Evolutionary conservation across 2,888 invertebrate genomes (phyloP).

Genomic region (Epinotia bilunana): DNA sequence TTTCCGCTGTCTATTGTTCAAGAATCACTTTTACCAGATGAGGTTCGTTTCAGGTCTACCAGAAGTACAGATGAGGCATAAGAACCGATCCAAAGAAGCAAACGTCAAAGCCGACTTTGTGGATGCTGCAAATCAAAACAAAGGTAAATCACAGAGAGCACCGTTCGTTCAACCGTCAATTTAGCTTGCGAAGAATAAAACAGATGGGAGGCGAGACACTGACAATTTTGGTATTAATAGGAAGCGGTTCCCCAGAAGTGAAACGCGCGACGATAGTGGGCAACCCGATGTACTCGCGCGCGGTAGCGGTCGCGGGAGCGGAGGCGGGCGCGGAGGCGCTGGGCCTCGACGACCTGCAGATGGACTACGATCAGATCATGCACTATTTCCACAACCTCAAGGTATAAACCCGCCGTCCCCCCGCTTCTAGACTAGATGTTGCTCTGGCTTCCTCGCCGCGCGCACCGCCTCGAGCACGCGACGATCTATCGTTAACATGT

Average conservation of each 20-base stretch:
- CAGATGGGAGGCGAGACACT: neutral
- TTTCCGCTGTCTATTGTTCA: neutral
- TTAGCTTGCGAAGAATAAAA: conserved; percentile 15
- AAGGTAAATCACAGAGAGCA: conserved; percentile 62
- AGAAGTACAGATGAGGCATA: conserved; percentile 80
- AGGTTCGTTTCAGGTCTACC: conserved; percentile 70
- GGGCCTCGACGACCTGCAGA: conserved; percentile 92
- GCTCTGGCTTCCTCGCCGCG: conserved; percentile 73
- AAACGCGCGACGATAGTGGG: conserved; percentile 94
- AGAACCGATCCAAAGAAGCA: conserved; percentile 72
- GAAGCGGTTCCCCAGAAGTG: conserved; percentile 85
- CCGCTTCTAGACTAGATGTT: conserved; percentile 80
- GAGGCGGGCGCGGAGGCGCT: conserved; percentile 84
- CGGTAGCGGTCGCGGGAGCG: conserved; percentile 61
- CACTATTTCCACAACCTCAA: conserved; percentile 99
- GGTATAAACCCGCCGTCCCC: conserved; percentile 85
- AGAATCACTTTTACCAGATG: neutral
- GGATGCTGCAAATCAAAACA: conserved; percentile 81
- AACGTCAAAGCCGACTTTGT: conserved; percentile 83
- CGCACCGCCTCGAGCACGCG: conserved; percentile 54
- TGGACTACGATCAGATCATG: conserved; percentile 99
- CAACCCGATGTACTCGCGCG: conserved; percentile 93
- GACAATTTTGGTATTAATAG: conserved; percentile 53
- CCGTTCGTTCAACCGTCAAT: conserved; percentile 21
- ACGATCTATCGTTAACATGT: conserved; percentile 59